A percentile compares a stretch with the other conserved stretches of the same genome.
These are phyloP conservation scores for Styela clava DNA, from an alignment of 23 tunicate species.

Conservation along the genomic window DNA sequence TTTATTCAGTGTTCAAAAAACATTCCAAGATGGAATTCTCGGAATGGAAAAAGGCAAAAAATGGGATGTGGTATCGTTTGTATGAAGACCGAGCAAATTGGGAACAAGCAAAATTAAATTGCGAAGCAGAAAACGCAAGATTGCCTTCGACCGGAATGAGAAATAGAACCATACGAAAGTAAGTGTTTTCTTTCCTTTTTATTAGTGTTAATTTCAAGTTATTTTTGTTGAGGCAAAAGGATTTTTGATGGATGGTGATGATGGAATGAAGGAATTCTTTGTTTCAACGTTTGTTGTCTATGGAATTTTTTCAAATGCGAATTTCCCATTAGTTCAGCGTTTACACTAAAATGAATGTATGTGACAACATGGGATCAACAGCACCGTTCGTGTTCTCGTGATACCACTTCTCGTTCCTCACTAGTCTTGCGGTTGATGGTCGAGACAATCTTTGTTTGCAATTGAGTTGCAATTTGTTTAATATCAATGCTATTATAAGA, in stretches of 20 bases:
- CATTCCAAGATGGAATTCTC: neutral
- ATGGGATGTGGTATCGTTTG: neutral
- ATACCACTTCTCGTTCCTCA: too few species aligned
- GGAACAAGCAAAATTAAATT: neutral
- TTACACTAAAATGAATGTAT: neutral
- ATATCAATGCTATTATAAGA: too few species aligned
- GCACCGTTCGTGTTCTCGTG: too few species aligned
- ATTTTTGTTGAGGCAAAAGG: too few species aligned
- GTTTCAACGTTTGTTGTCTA: neutral
- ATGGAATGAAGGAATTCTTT: neutral
- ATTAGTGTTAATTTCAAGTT: neutral
- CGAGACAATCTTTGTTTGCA: too few species aligned
- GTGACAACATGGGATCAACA: neutral
- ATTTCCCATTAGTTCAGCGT: too few species aligned
- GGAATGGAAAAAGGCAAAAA: neutral
- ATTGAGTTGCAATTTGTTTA: too few species aligned
- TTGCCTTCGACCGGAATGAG: neutral
- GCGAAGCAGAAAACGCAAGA: neutral
- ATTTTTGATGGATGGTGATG: neutral
- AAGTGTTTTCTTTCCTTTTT: neutral
- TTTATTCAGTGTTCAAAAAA: neutral
- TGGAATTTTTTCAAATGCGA: neutral
- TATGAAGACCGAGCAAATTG: neutral
- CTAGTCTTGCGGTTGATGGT: too few species aligned
- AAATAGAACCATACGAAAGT: neutral